phyloP scores from a whole-genome alignment of 2,113 vertebrate genomes.

The Burhinus oedicnemus region DNA sequence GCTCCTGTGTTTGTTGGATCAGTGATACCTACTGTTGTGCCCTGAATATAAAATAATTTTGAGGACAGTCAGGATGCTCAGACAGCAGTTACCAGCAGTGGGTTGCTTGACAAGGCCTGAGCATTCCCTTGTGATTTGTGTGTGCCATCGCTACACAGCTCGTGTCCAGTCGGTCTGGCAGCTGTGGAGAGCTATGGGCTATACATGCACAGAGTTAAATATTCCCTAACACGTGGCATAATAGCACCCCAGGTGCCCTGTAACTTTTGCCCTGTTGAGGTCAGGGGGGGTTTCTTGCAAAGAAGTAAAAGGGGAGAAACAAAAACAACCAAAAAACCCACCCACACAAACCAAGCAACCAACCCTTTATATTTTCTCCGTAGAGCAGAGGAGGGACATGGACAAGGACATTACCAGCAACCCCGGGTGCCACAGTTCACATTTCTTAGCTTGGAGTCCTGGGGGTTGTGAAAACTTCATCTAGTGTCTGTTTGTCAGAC shows the following conservation, averaged over 20 bases:
- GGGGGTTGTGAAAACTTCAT: not conserved
- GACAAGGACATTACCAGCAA: fast-evolving
- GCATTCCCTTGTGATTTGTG: fast-evolving
- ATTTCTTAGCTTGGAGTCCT: not conserved
- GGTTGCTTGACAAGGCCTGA: not conserved
- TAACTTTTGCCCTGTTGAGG: not conserved
- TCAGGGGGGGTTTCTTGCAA: not conserved
- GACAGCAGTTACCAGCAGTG: not conserved
- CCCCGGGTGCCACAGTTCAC: not conserved
- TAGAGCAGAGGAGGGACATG: not conserved
- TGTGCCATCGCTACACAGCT: not conserved
- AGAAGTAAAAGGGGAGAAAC: not conserved
- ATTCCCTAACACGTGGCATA: not conserved
- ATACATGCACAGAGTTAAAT: not conserved
- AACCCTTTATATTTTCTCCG: not conserved
- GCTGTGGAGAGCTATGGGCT: not conserved
- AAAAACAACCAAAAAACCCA: not conserved
- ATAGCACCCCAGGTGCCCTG: not conserved
- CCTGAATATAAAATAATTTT: not conserved
- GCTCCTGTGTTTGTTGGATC: not conserved
- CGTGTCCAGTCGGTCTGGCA: not conserved
- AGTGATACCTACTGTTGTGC: not conserved
- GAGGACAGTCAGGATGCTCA: not conserved
- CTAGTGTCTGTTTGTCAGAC: not conserved
- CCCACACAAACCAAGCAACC: not conserved